Percentiles rank a stretch among this genome's conserved stretches.
phyloP scores from a whole-genome alignment of 2,888 invertebrate genomes.

The Anthrax anthrax region DNA sequence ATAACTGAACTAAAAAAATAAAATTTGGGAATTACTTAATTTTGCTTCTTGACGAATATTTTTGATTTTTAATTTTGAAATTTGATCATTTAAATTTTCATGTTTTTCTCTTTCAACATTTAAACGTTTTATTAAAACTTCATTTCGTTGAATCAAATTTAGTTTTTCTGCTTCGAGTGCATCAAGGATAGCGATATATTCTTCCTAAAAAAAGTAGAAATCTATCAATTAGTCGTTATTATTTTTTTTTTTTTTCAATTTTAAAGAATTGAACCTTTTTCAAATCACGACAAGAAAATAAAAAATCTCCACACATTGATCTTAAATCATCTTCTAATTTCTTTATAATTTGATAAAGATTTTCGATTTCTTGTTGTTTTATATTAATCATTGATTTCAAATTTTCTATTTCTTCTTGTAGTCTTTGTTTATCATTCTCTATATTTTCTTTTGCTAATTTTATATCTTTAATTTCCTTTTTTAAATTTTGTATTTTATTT shows the following conservation, averaged over 20 bases:
- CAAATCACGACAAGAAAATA: conserved; percentile 30
- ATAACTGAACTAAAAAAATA: neutral
- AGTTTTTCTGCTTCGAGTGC: conserved; percentile 28
- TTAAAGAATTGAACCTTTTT: conserved; percentile 24
- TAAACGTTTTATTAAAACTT: conserved; percentile 20
- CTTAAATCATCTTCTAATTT: conserved; percentile 26
- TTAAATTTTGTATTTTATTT: conserved; percentile 20
- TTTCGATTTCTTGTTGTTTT: conserved; percentile 18
- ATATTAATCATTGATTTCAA: conserved; percentile 14
- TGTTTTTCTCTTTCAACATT: conserved; percentile 21
- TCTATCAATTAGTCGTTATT: too few relatives aligned
- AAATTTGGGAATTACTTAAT: conserved; percentile 15
- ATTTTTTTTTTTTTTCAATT: too few relatives aligned
- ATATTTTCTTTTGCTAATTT: conserved; percentile 17
- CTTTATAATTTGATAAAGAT: conserved; percentile 18
- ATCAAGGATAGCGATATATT: conserved; percentile 27
- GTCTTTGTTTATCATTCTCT: conserved; percentile 19
- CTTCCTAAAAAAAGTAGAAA: conserved; percentile 20
- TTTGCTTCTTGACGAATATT: conserved; percentile 25
- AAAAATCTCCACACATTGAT: conserved; percentile 27
- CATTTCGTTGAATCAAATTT: conserved; percentile 20
- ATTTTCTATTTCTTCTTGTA: conserved; percentile 22
- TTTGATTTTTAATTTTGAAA: conserved; percentile 24
- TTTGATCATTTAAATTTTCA: conserved; percentile 19
- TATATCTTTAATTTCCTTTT: conserved; percentile 16